Percentiles rank a stretch among this genome's conserved stretches.
phyloP scores from a whole-genome alignment of 2,797 vertebrate genomes.

The Muscicapa striata region DNA sequence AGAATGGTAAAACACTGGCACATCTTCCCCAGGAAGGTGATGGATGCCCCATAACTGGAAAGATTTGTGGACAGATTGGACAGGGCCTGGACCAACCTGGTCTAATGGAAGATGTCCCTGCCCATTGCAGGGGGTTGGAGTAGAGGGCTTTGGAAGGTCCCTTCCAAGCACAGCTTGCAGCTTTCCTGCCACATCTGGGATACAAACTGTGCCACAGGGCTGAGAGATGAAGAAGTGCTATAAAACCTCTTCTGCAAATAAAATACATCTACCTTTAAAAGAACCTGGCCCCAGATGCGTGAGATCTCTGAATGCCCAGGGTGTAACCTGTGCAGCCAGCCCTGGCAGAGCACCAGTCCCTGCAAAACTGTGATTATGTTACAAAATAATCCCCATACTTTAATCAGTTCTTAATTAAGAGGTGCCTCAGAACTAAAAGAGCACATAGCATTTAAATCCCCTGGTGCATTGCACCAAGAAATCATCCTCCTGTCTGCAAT shows the following conservation, averaged over 20 bases:
- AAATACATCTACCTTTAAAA: background rate
- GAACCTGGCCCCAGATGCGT: background rate
- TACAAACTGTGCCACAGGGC: background rate
- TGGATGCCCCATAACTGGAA: background rate
- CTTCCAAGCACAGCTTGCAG: background rate
- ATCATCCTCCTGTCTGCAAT: background rate
- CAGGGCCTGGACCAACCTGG: rapidly evolving
- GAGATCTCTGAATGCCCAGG: background rate
- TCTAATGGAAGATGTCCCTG: background rate
- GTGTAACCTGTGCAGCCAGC: background rate
- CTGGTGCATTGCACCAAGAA: slow-evolving; percentile 8
- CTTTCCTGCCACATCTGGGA: background rate
- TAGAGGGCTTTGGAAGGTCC: background rate
- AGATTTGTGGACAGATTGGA: background rate
- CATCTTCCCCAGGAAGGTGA: background rate
- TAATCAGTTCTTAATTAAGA: background rate
- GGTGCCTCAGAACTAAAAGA: background rate
- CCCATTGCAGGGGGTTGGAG: rapidly evolving
- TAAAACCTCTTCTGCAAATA: background rate
- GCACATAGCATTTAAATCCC: background rate
- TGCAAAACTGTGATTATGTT: background rate
- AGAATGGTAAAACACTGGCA: background rate
- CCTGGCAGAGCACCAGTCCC: background rate
- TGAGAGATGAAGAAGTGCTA: background rate
- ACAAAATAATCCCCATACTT: background rate